A percentile compares a stretch with the other conserved stretches of the same genome.
phyloP scores from a whole-genome alignment of 2,888 invertebrate species.

The Sarcophaga variegata region DNA sequence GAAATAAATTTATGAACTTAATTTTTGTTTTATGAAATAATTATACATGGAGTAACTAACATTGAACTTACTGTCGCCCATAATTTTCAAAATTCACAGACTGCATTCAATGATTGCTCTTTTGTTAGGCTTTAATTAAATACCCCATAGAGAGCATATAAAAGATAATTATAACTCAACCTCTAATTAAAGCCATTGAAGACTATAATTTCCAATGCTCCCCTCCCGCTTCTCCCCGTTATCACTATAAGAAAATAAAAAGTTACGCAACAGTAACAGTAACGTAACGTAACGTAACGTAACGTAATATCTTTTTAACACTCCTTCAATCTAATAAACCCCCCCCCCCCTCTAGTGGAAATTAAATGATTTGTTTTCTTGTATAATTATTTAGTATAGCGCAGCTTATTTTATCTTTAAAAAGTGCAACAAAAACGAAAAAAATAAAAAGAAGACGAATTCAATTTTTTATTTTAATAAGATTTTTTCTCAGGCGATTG shows the following conservation, averaged over 20 bases:
- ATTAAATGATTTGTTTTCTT: constrained; percentile 11
- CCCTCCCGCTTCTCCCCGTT: not conserved
- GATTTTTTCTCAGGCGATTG: constrained; percentile 63
- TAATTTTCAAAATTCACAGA: not conserved
- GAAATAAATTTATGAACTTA: too few species aligned
- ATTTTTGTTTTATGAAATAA: not conserved
- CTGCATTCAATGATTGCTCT: not conserved
- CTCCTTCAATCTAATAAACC: not conserved
- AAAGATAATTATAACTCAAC: not conserved
- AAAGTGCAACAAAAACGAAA: not conserved
- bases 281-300: not conserved
- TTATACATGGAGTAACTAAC: not conserved
- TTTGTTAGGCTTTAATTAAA: not conserved
- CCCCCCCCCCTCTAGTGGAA: not conserved
- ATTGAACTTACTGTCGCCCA: not conserved
- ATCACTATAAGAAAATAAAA: not conserved
- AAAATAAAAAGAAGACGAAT: not conserved
- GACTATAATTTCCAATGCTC: not conserved
- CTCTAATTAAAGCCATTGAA: not conserved
- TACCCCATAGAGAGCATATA: not conserved
- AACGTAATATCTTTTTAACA: not conserved
- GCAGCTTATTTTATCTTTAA: not conserved
- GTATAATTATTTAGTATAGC: not conserved
- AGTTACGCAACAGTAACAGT: constrained; percentile 16
- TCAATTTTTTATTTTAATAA: constrained; percentile 48